A percentile compares a stretch with the other conserved stretches of the same genome.
Conservation (phyloP, 1,140 invertebrate genomes). For the Charaxes varanes region DNA sequence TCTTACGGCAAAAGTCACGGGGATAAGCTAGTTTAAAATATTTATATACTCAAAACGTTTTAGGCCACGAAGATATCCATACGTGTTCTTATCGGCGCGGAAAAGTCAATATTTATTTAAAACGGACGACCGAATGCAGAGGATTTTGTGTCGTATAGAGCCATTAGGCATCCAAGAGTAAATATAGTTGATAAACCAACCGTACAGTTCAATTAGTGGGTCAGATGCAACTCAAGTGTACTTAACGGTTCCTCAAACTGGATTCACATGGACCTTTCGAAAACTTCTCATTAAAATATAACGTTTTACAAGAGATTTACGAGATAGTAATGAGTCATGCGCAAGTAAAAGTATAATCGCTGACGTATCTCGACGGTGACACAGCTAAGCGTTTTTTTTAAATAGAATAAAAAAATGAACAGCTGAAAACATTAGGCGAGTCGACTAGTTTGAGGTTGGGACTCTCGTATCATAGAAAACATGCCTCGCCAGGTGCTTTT, state of each 20-base stretch:
- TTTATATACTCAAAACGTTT: too few species aligned
- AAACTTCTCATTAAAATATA: conserved; percentile 22
- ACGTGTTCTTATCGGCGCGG: conserved; percentile 12
- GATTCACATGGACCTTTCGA: conserved; percentile 32
- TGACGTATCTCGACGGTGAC: too few species aligned
- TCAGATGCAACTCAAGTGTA: conserved; percentile 37
- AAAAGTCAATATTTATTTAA: conserved; percentile 19
- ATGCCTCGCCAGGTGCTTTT: too few species aligned
- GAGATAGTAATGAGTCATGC: not conserved
- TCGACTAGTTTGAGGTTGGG: too few species aligned
- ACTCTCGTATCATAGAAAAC: too few species aligned
- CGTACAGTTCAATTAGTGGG: conserved; percentile 44
- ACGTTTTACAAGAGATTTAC: conserved; percentile 19
- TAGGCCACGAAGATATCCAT: too few species aligned
- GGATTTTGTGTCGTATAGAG: conserved; percentile 13
- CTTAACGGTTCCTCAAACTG: conserved; percentile 50
- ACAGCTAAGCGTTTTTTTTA: too few species aligned
- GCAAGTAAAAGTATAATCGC: not conserved
- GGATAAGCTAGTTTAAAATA: too few species aligned
- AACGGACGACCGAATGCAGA: conserved; percentile 17
- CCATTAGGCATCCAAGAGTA: conserved; percentile 39
- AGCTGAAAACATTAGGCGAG: too few species aligned
- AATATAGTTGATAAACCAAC: conserved; percentile 32
- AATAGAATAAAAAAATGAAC: too few species aligned
- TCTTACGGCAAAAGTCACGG: too few species aligned